Base-by-base conservation (phyloP, 2,888 invertebrate genomes). In the Oscheius onirici region DNA sequence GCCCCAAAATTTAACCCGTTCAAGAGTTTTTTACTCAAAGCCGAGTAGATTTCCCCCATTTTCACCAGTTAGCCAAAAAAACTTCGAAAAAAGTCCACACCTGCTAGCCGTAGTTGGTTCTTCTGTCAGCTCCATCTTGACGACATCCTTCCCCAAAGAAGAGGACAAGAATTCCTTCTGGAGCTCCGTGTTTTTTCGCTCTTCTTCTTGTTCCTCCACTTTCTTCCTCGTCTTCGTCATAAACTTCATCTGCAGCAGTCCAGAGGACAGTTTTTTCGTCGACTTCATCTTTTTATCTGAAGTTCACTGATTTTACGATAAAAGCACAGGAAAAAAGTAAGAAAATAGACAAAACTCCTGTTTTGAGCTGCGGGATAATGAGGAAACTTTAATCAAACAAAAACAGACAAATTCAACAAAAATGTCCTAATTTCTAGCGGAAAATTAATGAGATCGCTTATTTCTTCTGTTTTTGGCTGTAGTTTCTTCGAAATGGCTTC, bases 241-340 rank as follows among this genome's bases (percentile, higher is more conserved):
- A 55, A 82, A 82, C 82, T 80, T 80, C 80, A 80, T 80, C 55
- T 80, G 76, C 17, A 80, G 63, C 40, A 80, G 63, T 41, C 69
- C 73, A 49, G 73, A 68, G 6, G 80, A 80, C n/a, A 80, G 66
- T 51, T 77, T 70, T 34, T 78, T 75, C 44, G 63, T 22, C n/a
- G 26, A 44, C 41, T 69, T 41, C 34, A 28, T 51, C n/a, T 3
- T 34, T 10, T 61, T 43, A 46, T 69, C 68, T 58, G 8, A 49
- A 57, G 6, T 34, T 11, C 41, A 58, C 17, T 3, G 15, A 15
- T 15, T 24, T 55, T 10, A 49, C 24, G 1, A 49, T 34, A 26
- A 24, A 24, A 17, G 20, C 17, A 60, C n/a, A 6, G 8, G 49
- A 43, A 60, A 63, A 28, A n/a, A 26, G 20, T 13, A 43, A 6